Percentiles rank a stretch among this genome's conserved stretches.
Conservation (phyloP, 2,888 invertebrate species). For the Lingula anatina region DNA sequence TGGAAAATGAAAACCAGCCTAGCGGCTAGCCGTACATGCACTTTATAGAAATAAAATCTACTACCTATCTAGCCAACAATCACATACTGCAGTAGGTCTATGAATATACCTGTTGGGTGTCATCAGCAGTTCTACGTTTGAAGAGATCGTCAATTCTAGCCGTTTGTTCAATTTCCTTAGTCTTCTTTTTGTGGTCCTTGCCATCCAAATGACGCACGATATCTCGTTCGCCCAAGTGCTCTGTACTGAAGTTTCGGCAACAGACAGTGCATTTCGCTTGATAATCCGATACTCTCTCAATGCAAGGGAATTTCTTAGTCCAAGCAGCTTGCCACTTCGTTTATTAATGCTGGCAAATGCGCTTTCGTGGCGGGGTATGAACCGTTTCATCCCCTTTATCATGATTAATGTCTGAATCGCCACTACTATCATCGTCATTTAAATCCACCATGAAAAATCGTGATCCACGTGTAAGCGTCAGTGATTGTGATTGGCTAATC, state of each 20-base stretch:
- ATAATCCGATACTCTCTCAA: background rate
- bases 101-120: background rate
- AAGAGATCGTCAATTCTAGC: background rate
- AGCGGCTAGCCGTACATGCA: no score
- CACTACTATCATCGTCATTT: background rate
- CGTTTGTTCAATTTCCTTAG: background rate
- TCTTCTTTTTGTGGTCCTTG: background rate
- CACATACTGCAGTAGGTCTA: background rate
- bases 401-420: no score
- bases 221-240: background rate
- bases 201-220: background rate
- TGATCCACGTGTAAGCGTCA: background rate
- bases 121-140: background rate
- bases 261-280: background rate
- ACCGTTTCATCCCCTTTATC: background rate
- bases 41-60: background rate
- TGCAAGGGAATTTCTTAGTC: background rate
- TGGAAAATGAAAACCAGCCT: background rate
- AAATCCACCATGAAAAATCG: background rate
- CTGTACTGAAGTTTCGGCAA: background rate
- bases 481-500: background rate
- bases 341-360: background rate
- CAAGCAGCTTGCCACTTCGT: background rate
- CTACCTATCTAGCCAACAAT: background rate
- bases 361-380: background rate